Percentiles rank a stretch among this genome's conserved stretches.
Conservation (phyloP, 2,113 vertebrate species). For the Pelusios castaneus region DNA sequence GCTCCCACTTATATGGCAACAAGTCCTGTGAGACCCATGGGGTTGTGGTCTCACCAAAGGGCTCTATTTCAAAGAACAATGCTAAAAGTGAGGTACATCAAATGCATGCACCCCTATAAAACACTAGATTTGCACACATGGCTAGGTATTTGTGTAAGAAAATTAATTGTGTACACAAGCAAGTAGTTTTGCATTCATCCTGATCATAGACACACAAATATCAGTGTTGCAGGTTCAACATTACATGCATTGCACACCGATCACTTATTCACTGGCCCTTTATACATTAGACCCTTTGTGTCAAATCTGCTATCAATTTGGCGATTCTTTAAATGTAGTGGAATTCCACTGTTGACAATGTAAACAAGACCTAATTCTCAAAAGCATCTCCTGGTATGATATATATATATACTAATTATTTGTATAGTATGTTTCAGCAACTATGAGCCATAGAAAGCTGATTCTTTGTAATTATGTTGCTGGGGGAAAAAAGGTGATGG, state of each 20-base stretch:
- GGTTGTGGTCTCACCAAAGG: neutral
- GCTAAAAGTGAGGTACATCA: neutral
- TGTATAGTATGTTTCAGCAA: neutral
- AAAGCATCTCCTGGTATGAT: neutral
- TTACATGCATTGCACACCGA: neutral
- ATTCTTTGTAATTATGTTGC: neutral
- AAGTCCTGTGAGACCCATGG: neutral
- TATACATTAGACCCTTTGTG: neutral
- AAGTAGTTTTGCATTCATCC: neutral
- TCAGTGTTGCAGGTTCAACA: neutral
- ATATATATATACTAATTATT: neutral
- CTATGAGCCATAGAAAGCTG: neutral
- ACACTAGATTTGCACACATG: neutral
- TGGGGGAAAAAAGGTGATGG: neutral
- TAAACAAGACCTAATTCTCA: neutral
- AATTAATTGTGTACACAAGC: neutral
- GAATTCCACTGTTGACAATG: neutral
- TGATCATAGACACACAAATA: neutral
- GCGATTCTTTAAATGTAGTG: neutral
- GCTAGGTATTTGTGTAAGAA: neutral
- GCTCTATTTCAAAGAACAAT: neutral
- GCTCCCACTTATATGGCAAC: neutral
- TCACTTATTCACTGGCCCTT: conserved; percentile 18
- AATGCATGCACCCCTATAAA: neutral
- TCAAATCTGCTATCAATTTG: neutral